Base-by-base conservation (phyloP, 2,888 invertebrate genomes). In the Falcaria lacertinaria region DNA sequence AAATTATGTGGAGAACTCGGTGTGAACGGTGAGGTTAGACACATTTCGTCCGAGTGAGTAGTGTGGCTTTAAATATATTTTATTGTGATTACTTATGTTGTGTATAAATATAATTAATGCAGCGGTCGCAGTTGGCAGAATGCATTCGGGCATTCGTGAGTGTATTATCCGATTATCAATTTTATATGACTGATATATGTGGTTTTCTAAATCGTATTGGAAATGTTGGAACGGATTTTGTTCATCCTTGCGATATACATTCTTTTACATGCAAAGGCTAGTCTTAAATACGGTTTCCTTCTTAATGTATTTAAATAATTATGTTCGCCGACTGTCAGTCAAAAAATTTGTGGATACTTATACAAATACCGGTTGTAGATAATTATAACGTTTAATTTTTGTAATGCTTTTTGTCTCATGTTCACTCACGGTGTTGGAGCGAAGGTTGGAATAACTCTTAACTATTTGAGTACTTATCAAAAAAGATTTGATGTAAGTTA, bases 61-160 rank as follows among this genome's bases (percentile, higher is more conserved):
- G 63, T 57, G 57, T 64, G 58, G 63, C 60, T 70, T 65, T 60
- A 60, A 65, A 60, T 50, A 52, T 32, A 39, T 22, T 43, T 44
- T 46, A 48, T 43, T 47, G 35, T 41, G 42, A 15, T 43, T 38
- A 15, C 28, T 43, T 47, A 44, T 37, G 33, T 43, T 42, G 40
- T 40, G 19, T 48, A 50, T 38, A 41, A 11, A 28, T 11, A 11
- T 28, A 22, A 22, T 22, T n/a, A n/a, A n/a, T n/a, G n/a, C n/a
- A n/a, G n/a, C n/a, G n/a, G n/a, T n/a, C 4, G 19, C 3, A 3
- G 28, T 28, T 7, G 11, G 3, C 28, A 11, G 11, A 11, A 28
- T 28, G 8, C 28, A 6, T 19, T n/a, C n/a, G 19, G 3, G 19
- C 8, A 11, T 11, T 28, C 28, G 8, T 28, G 28, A 28, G 11